These are phyloP conservation scores for Nannospalax galili DNA, from an alignment of 2,113 vertebrate genomes.

Conservation along the genomic window DNA sequence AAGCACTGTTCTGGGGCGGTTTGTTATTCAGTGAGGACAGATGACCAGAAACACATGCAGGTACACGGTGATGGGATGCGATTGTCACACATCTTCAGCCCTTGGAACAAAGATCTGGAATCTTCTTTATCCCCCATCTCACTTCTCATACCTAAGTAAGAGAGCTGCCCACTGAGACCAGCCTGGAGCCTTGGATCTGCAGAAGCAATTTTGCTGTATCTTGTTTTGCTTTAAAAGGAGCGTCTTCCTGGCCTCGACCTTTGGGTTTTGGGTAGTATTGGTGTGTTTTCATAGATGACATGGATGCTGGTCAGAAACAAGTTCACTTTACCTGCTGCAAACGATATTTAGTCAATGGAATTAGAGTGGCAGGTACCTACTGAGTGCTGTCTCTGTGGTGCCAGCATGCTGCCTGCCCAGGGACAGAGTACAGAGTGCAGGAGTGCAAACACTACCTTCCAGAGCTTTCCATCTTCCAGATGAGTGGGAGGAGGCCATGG, in stretches of 20 bases:
- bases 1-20: neutral
- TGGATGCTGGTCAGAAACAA: neutral
- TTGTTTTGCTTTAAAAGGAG: neutral
- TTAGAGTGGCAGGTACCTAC: neutral
- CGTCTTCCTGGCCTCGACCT: neutral
- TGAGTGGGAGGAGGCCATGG: neutral
- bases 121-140: neutral
- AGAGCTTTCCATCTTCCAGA: fast-evolving
- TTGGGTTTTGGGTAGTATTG: neutral
- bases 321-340: neutral
- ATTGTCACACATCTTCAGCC: neutral
- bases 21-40: fast-evolving
- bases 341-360: no score
- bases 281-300: neutral
- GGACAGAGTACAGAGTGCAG: neutral
- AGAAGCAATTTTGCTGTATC: neutral
- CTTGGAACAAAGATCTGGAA: neutral
- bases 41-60: neutral
- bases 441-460: neutral
- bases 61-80: no score
- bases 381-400: neutral
- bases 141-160: neutral
- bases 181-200: neutral
- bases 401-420: neutral
- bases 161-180: neutral